These are phyloP conservation scores for Orthosia cruda DNA, from an alignment of 2,888 invertebrate species.

Conservation along the genomic window DNA sequence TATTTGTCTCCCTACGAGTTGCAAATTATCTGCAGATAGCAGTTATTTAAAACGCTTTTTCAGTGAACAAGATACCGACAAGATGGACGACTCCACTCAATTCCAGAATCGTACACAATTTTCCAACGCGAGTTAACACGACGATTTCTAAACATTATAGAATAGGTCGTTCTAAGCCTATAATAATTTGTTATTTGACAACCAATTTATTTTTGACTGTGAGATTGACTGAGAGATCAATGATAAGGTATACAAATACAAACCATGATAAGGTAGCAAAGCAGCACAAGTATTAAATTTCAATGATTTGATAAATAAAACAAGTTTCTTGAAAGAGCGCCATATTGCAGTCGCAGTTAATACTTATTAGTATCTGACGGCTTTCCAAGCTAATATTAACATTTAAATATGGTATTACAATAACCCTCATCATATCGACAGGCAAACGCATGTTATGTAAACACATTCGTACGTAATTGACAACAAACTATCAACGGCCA, in stretches of 20 bases:
- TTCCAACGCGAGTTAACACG: slow-evolving; percentile 13
- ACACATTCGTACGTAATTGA: slow-evolving; percentile 31
- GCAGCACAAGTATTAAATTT: neutral
- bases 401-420: neutral
- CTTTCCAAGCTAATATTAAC: slow-evolving; percentile 13
- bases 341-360: neutral
- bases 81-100: slow-evolving; percentile 34
- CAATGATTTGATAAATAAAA: no score
- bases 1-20: slow-evolving; percentile 49
- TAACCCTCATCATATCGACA: slow-evolving; percentile 4
- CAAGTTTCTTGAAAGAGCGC: no score
- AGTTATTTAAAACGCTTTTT: slow-evolving; percentile 43
- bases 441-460: slow-evolving; percentile 45
- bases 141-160: slow-evolving; percentile 1
- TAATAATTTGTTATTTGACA: neutral
- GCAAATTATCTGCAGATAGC: slow-evolving; percentile 48
- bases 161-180: neutral
- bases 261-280: neutral
- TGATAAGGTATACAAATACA: no score
- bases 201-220: neutral
- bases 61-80: slow-evolving; percentile 35
- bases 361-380: neutral
- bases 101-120: slow-evolving; percentile 32
- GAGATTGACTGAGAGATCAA: no score
- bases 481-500: slow-evolving; percentile 16